Evolutionary conservation across 2,888 invertebrate genomes (phyloP), one percentile per base, ranked within the genome.

Genomic region (Exocentrus adspersus): DNA sequence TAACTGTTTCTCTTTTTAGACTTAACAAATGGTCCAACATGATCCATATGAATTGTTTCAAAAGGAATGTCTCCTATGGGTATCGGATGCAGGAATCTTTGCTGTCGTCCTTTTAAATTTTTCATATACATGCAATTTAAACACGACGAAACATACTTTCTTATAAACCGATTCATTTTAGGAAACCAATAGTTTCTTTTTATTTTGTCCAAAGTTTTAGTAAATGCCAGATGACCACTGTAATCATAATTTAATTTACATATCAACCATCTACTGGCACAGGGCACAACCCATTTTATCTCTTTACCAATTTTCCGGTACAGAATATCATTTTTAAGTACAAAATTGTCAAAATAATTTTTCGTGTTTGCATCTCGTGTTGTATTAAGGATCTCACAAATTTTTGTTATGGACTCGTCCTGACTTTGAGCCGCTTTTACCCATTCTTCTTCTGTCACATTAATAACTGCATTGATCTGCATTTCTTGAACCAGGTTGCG

Each of bases 371-470:
- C 16, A 45, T 45, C 20, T 45, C 45, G 45, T 45, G 17, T 20
- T 10, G 19, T 45, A 7, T 20, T n/a, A 9, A 45, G 20, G 20
- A 45, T 45, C 6, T 45, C 19, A 45, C 17, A 45, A 45, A 45
- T 45, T 17, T 5, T 45, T 6, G 16, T 1, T 45, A 17, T 45
- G 1, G 45, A 14, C 7, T 45, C 19, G 20, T 45, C 45, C 45
- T 45, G 45, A 45, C 45, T 45, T n/a, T 45, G 45, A 17, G 19
- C 45, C 17, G 45, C 45, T 17, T 5, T 45, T 19, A 45, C 45
- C 45, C 19, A 45, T 45, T 45, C 1, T 6, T 16, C 42, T 42
- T 42, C 16, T 3, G 45, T 45, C 2, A 45, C 20, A 17, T 45
- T 45, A 45, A 19, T 45, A 4, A 19, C 20, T 9, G 17, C 17